These are phyloP conservation scores for Euura saliciscinereae DNA, from an alignment of 1,140 invertebrate species.

Conservation along the genomic window DNA sequence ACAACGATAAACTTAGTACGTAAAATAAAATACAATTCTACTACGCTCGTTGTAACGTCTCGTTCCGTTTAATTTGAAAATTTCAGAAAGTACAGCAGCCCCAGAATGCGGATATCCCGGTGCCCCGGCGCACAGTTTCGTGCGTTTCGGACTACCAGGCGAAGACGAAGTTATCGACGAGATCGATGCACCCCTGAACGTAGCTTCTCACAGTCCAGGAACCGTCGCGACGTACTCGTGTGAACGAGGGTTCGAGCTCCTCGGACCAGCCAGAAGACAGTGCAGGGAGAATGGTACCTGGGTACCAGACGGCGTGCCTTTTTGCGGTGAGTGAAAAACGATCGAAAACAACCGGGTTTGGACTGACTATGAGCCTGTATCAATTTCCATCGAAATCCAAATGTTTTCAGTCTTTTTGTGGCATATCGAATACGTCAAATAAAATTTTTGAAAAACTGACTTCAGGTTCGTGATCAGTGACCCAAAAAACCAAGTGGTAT, in stretches of 20 bases:
- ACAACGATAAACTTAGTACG: no score
- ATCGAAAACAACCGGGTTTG: no score
- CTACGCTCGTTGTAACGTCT: no score
- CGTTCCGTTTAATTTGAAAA: background rate
- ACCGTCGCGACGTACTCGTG: conserved; percentile 86
- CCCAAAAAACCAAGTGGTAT: no score
- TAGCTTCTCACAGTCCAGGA: conserved; percentile 68
- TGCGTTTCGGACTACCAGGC: conserved; percentile 70
- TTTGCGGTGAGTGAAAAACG: conserved; percentile 81
- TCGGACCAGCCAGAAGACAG: conserved; percentile 81
- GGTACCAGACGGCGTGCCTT: conserved; percentile 91
- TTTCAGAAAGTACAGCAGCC: conserved; percentile 40
- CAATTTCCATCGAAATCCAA: no score
- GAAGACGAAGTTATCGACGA: conserved; percentile 54
- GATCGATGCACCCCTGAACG: conserved; percentile 52
- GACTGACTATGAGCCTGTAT: no score
- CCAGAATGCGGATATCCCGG: conserved; percentile 84
- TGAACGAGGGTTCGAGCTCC: conserved; percentile 88
- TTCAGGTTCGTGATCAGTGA: no score
- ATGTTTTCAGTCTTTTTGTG: no score
- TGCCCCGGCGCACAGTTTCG: conserved; percentile 85
- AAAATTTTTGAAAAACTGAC: no score
- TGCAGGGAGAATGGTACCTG: conserved; percentile 80
- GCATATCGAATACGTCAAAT: no score
- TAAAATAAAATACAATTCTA: no score